Conservation (phyloP, 2,797 vertebrate species). For the Pempheris klunzingeri region DNA sequence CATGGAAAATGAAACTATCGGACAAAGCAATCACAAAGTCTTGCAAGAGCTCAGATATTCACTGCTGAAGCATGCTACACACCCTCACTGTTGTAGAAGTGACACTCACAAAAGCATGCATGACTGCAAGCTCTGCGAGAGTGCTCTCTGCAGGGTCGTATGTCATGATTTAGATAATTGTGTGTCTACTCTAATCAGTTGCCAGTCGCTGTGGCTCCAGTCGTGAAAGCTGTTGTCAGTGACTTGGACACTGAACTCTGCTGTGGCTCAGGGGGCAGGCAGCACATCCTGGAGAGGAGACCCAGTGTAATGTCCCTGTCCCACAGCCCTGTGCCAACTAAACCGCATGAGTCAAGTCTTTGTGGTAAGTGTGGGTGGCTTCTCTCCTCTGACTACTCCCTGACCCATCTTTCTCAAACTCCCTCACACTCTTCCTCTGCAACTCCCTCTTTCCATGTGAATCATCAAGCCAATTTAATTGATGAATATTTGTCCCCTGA, state of each 20-base stretch:
- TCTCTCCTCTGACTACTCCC: constrained; percentile 75
- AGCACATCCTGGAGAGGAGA: constrained; percentile 59
- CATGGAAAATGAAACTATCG: background rate
- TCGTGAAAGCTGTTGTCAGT: constrained; percentile 35
- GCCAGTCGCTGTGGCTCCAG: constrained; percentile 40
- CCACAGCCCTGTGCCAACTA: constrained; percentile 66
- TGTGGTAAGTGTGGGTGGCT: constrained; percentile 80
- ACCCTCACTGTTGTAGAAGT: constrained; percentile 36
- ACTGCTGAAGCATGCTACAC: constrained; percentile 53
- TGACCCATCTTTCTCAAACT: constrained; percentile 71
- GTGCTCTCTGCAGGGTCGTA: constrained; percentile 38
- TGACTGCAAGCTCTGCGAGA: constrained; percentile 32
- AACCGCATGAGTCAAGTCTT: constrained; percentile 78
- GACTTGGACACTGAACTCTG: constrained; percentile 11
- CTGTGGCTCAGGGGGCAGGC: constrained; percentile 28
- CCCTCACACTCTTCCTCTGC: constrained; percentile 49
- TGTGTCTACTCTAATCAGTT: constrained; percentile 44
- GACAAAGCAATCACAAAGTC: background rate
- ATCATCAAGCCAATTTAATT: constrained; percentile 53
- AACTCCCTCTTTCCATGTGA: constrained; percentile 60
- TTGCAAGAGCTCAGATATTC: constrained; percentile 46
- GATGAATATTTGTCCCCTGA: constrained; percentile 44
- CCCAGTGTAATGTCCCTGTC: constrained; percentile 52
- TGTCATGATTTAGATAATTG: constrained; percentile 57
- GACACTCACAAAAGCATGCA: constrained; percentile 41